Evolutionary conservation across 2,113 vertebrate genomes (phyloP).

Genomic region (Paratilapia polleni): DNA sequence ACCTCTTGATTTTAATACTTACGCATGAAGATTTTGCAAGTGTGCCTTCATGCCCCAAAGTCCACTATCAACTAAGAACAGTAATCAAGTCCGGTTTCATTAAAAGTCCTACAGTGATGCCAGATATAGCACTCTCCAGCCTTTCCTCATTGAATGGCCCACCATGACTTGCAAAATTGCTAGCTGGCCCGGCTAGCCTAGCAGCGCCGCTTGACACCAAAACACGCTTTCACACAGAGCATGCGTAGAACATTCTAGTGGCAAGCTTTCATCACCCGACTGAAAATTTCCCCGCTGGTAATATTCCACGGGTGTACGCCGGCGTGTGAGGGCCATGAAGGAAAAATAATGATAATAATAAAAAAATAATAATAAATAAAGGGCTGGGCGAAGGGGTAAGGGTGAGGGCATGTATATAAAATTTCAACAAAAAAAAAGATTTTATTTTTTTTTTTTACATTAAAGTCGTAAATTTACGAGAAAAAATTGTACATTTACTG

Average conservation of each 20-base stretch:
- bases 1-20: conserved; percentile 69
- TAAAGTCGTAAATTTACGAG: background rate
- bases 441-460: background rate
- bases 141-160: conserved; percentile 78
- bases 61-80: background rate
- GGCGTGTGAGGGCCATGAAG: background rate
- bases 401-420: background rate
- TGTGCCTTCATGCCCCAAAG: conserved; percentile 46
- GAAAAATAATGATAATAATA: background rate
- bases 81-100: conserved; percentile 21
- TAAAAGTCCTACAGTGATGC: conserved; percentile 33
- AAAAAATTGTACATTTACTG: too few species aligned
- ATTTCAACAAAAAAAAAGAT: background rate
- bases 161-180: conserved; percentile 86
- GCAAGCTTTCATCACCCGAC: conserved; percentile 71
- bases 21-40: conserved; percentile 59
- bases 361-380: background rate
- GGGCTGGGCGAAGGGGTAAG: background rate
- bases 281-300: conserved; percentile 30
- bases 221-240: conserved; percentile 77
- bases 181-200: conserved; percentile 78
- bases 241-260: conserved; percentile 86
- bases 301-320: background rate
- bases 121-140: conserved; percentile 53
- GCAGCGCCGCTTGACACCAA: conserved; percentile 71